A percentile compares a stretch with the other conserved stretches of the same genome.
These are phyloP conservation scores for Myotis myotis DNA, from an alignment of 2,797 vertebrate species.

Conservation along the genomic window DNA sequence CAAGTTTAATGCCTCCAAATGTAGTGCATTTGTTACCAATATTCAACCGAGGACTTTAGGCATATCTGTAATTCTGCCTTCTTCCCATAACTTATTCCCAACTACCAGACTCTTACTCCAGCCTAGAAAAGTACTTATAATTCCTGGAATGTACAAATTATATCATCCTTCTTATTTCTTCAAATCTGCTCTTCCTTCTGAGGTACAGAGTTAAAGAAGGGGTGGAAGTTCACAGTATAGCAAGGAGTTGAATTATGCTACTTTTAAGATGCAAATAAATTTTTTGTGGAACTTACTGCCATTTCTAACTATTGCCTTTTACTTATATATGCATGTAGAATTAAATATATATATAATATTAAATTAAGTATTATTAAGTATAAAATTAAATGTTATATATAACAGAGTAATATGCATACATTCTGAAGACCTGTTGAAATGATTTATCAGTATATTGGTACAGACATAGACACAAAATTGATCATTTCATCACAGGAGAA, in stretches of 20 bases:
- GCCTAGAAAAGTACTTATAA: not conserved
- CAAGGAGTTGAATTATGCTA: not conserved
- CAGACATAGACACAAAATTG: not conserved
- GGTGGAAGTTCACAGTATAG: not conserved
- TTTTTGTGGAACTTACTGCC: not conserved
- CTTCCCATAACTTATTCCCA: not conserved
- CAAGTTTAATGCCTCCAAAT: not conserved
- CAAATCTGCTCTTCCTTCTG: not conserved
- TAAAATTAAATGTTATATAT: not conserved
- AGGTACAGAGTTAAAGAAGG: not conserved
- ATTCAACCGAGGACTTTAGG: not conserved
- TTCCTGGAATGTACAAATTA: not conserved
- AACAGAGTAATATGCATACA: not conserved
- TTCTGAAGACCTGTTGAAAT: not conserved
- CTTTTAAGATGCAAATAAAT: not conserved
- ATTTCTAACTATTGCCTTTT: slow-evolving; percentile 2
- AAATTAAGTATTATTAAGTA: not conserved
- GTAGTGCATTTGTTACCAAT: not conserved
- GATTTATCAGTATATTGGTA: not conserved
- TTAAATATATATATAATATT: not conserved
- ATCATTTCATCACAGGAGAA: not conserved
- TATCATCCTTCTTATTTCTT: not conserved
- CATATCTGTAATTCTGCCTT: not conserved
- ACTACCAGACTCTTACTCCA: not conserved
- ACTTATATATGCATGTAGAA: not conserved